Evolutionary conservation across 2,888 invertebrate genomes (phyloP), one percentile per base, ranked within the genome.

Genomic region (Gnatocerus cornutus): DNA sequence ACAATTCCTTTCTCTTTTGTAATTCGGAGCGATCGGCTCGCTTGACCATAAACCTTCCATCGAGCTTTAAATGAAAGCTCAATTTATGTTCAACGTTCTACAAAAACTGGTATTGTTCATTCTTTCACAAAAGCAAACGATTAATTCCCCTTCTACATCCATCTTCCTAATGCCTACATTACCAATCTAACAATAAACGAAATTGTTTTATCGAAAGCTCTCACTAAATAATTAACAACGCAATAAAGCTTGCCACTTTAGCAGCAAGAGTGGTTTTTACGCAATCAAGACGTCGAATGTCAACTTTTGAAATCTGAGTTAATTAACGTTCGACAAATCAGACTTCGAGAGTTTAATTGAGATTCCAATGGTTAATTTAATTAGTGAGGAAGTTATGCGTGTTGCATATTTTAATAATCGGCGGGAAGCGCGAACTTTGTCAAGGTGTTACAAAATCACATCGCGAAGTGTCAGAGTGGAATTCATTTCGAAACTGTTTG

Each of bases 141-240:
- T 33, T 33, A 33, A 33, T 7, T n/a, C 33, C 33, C 33, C 33
- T 21, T 21, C 21, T 4, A 1, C 21, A 21, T 21, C 21, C 21
- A 21, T 21, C 21, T 33, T 7, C 33, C 6, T 33, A 33, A 33
- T 33, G 33, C n/a, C 33, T n/a, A 7, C 33, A 33, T 33, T 33
- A 33, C 33, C 33, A n/a, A 33, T 33, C 33, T n/a, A 33, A 33
- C 33, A 33, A 33, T 33, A 33, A 33, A 33, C 33, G 33, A n/a
- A 33, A 33, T 33, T 33, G 33, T 33, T 33, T 33, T 7, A 33
- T 33, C 33, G 33, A 33, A 33, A 33, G 33, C 33, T 33, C 33
- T 33, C 33, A n/a, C 33, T 33, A 33, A 33, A 33, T 33, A 33
- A 33, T 33, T 33, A 33, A 33, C 33, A n/a, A 7, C 33, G 2